Conservation (phyloP, 2,113 vertebrate genomes). For the Lepus americanus region DNA sequence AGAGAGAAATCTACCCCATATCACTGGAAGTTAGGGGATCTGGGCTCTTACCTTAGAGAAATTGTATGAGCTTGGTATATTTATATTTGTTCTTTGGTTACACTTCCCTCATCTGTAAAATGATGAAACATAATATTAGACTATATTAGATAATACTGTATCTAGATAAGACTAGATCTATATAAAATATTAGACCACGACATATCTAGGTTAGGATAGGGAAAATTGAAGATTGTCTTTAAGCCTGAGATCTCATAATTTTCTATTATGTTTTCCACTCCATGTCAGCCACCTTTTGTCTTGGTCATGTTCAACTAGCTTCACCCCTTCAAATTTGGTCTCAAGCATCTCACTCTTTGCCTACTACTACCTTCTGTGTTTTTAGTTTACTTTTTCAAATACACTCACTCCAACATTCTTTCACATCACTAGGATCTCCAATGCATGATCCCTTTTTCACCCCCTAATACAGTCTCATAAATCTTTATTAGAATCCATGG, state of each 20-base stretch:
- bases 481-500: constrained; percentile 19
- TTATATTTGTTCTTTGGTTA: not conserved
- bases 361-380: not conserved
- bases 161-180: not conserved
- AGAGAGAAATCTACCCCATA: not conserved
- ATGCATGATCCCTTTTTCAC: not conserved
- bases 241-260: not conserved
- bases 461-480: constrained; percentile 2
- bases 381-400: constrained; percentile 55
- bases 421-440: not conserved
- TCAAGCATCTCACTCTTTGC: constrained; percentile 3
- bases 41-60: not conserved
- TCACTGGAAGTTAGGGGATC: not conserved
- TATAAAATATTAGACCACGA: constrained; percentile 15
- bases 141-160: not conserved
- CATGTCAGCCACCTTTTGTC: not conserved
- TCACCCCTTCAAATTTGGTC: not conserved
- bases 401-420: not conserved
- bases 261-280: not conserved
- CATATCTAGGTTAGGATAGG: not conserved
- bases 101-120: not conserved
- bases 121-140: not conserved
- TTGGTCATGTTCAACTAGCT: not conserved
- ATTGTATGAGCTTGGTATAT: constrained; percentile 20
- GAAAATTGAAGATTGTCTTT: not conserved